phyloP scores from a whole-genome alignment of 2,797 vertebrate species.

The Danio jaintianensis region DNA sequence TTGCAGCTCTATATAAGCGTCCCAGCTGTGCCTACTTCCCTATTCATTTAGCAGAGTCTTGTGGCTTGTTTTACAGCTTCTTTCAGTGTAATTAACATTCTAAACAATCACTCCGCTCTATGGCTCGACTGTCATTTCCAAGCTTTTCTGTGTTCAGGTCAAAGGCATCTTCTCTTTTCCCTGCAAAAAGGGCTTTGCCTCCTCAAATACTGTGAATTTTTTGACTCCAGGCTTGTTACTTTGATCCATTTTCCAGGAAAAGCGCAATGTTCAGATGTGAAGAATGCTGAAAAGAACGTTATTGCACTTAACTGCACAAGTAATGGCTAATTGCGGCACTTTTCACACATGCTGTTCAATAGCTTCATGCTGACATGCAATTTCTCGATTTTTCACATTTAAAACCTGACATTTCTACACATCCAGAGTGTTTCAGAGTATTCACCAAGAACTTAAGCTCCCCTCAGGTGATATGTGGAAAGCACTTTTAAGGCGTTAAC shows the following conservation, averaged over 20 bases:
- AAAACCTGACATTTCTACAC: conserved; percentile 16
- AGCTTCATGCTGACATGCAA: conserved; percentile 21
- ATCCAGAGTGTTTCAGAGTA: neutral
- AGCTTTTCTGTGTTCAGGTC: conserved; percentile 45
- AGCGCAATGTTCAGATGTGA: conserved; percentile 44
- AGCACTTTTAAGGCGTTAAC: conserved; percentile 15
- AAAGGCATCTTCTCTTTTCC: conserved; percentile 49
- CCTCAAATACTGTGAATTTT: conserved; percentile 31
- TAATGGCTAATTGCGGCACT: conserved; percentile 37
- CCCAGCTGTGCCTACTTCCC: conserved; percentile 84
- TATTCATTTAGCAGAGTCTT: conserved; percentile 79
- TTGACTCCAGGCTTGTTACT: conserved; percentile 38
- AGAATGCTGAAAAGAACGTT: conserved; percentile 32
- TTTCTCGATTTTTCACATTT: conserved; percentile 8
- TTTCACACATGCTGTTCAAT: conserved; percentile 10
- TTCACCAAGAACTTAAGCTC: neutral
- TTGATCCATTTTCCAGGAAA: conserved; percentile 42
- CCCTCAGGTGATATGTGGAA: neutral
- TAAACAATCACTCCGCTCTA: conserved; percentile 49
- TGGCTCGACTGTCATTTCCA: conserved; percentile 34
- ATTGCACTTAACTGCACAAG: conserved; percentile 38
- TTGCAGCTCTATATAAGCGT: conserved; percentile 70
- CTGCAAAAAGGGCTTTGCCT: conserved; percentile 37
- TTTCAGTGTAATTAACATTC: conserved; percentile 58
- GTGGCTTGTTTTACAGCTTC: conserved; percentile 71